phyloP scores from a whole-genome alignment of 2,888 invertebrate species.

The Agelastica alni region DNA sequence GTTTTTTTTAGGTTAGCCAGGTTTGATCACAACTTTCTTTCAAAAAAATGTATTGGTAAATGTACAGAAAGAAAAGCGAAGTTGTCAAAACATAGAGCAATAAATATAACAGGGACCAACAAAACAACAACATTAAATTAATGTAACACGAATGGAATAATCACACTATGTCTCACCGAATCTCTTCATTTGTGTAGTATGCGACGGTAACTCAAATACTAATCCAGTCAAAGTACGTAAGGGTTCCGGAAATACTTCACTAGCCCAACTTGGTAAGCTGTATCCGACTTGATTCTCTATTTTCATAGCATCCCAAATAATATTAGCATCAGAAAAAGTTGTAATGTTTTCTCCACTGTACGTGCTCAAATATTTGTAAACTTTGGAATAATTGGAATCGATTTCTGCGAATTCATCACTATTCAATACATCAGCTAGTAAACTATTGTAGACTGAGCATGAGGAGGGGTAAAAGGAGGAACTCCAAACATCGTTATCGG shows the following conservation, averaged over 20 bases:
- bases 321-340: conserved; percentile 55
- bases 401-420: conserved; percentile 52
- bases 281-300: conserved; percentile 60
- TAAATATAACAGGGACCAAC: too few relatives aligned
- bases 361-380: conserved; percentile 67
- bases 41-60: too few relatives aligned
- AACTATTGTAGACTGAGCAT: conserved; percentile 9
- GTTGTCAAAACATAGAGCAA: too few relatives aligned
- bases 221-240: conserved; percentile 3
- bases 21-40: too few relatives aligned
- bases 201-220: neutral
- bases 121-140: too few relatives aligned
- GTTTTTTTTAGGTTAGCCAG: too few relatives aligned
- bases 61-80: too few relatives aligned
- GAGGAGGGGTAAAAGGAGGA: neutral
- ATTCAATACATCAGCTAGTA: conserved; percentile 3
- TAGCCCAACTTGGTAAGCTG: conserved; percentile 11
- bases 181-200: conserved; percentile 9
- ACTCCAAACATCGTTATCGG: conserved; percentile 52
- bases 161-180: too few relatives aligned
- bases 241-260: conserved; percentile 14
- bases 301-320: conserved; percentile 64
- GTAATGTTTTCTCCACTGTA: conserved; percentile 63
- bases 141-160: too few relatives aligned
- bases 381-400: conserved; percentile 57